A percentile compares a stretch with the other conserved stretches of the same genome.
Evolutionary conservation across 2,888 invertebrate genomes (phyloP).

Genomic region (Griposia aprilina): DNA sequence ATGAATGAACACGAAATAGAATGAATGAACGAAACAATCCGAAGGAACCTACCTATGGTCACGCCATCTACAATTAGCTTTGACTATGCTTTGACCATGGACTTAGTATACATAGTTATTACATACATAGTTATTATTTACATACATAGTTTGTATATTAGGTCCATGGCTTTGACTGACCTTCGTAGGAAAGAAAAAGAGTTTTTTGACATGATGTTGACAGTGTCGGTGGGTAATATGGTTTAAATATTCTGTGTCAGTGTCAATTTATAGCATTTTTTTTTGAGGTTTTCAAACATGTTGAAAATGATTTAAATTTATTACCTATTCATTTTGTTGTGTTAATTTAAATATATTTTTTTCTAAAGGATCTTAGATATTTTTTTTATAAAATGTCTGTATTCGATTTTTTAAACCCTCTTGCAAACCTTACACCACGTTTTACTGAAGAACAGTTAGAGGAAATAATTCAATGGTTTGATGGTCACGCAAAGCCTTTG

Average conservation of each 20-base stretch:
- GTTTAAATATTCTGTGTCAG: neutral
- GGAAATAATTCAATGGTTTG: slow-evolving; percentile 81
- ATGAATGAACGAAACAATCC: too few relatives aligned
- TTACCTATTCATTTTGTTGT: neutral
- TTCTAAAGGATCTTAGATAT: slow-evolving; percentile 6
- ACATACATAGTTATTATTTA: too few relatives aligned
- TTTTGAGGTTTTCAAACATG: neutral
- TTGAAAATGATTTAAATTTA: too few relatives aligned
- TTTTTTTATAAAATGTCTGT: slow-evolving; percentile 71
- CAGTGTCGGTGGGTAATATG: too few relatives aligned
- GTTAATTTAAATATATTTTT: neutral
- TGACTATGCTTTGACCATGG: too few relatives aligned
- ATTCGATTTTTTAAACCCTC: slow-evolving; percentile 78
- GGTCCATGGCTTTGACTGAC: too few relatives aligned
- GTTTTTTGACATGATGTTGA: slow-evolving; percentile 5
- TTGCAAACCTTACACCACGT: slow-evolving; percentile 73
- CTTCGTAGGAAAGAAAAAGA: neutral
- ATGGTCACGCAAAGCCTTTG: slow-evolving; percentile 77
- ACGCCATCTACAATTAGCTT: too few relatives aligned
- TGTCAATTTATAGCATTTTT: slow-evolving; percentile 1
- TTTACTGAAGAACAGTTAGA: slow-evolving; percentile 81
- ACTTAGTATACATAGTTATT: too few relatives aligned
- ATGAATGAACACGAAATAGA: too few relatives aligned
- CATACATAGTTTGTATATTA: too few relatives aligned
- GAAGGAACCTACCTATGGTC: too few relatives aligned